Evolutionary conservation across 2,888 invertebrate genomes (phyloP).

Genomic region (Hemithea aestivaria): DNA sequence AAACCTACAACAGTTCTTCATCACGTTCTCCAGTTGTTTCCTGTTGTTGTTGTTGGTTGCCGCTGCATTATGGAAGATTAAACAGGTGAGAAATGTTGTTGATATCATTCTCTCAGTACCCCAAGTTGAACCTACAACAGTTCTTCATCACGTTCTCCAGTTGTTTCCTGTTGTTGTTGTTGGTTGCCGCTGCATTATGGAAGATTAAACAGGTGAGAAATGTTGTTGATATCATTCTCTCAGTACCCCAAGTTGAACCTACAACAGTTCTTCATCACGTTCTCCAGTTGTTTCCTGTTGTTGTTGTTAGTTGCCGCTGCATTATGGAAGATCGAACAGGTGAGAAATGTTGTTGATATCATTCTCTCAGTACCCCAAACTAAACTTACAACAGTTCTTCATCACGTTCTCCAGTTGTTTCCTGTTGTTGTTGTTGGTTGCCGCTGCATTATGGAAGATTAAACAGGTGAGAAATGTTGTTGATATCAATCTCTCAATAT

Average conservation of each 20-base stretch:
- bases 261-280: constrained; percentile 98
- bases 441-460: constrained; percentile 98
- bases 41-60: constrained; percentile 94
- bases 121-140: constrained; percentile 97
- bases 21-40: constrained; percentile 99
- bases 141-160: constrained; percentile 99
- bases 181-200: constrained; percentile 97
- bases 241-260: constrained; percentile 98
- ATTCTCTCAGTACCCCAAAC: constrained; percentile 97
- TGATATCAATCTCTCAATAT: constrained; percentile 98
- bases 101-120: constrained; percentile 98
- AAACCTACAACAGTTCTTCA: constrained; percentile 98
- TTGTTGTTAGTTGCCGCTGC: constrained; percentile 96
- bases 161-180: constrained; percentile 95
- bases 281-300: constrained; percentile 98
- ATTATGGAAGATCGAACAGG: constrained; percentile 97
- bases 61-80: constrained; percentile 98
- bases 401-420: constrained; percentile 99
- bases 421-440: constrained; percentile 93
- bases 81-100: constrained; percentile 81
- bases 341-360: constrained; percentile 85
- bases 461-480: constrained; percentile 83
- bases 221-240: constrained; percentile 96
- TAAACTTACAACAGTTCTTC: constrained; percentile 98
- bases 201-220: constrained; percentile 90